phyloP scores from a whole-genome alignment of 2,888 invertebrate genomes.

The Caradrina clavipalpis region DNA sequence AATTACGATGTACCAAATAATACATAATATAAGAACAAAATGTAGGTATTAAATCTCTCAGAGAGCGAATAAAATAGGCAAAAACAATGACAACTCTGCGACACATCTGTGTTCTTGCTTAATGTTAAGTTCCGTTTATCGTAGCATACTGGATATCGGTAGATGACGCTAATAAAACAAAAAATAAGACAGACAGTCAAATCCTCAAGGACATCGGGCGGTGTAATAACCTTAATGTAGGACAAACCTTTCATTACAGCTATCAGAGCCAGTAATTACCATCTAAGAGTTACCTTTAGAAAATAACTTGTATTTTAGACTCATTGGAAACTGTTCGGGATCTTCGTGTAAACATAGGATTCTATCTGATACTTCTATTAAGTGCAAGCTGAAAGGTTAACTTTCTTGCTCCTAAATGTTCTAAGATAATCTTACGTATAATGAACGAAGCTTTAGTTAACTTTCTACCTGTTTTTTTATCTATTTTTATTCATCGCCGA shows the following conservation, averaged over 20 bases:
- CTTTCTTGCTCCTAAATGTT: conserved; percentile 28
- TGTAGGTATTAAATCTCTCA: too few species aligned
- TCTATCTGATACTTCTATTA: conserved; percentile 41
- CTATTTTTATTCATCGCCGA: conserved; percentile 1
- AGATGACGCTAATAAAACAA: too few species aligned
- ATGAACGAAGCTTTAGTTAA: conserved; percentile 14
- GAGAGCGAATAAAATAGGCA: too few species aligned
- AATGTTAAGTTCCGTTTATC: too few species aligned
- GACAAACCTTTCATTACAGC: conserved; percentile 63
- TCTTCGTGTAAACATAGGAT: conserved; percentile 45
- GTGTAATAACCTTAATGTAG: too few species aligned
- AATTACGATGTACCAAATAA: too few species aligned
- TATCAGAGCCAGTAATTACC: conserved; percentile 62
- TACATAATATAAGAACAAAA: too few species aligned
- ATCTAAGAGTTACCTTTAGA: conserved; percentile 53
- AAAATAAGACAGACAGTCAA: too few species aligned
- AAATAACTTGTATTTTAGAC: conserved; percentile 56
- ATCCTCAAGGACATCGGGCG: too few species aligned
- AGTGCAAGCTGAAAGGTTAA: conserved; percentile 31
- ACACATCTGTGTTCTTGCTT: too few species aligned
- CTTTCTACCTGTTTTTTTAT: conserved; percentile 4
- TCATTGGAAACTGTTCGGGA: conserved; percentile 33
- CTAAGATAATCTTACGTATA: conserved; percentile 20
- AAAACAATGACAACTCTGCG: too few species aligned
- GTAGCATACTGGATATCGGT: too few species aligned